A percentile compares a stretch with the other conserved stretches of the same genome.
These are phyloP conservation scores for honey bee (Apis mellifera) DNA, from an alignment of 1,140 invertebrate species.

Conservation along the genomic window DNA sequence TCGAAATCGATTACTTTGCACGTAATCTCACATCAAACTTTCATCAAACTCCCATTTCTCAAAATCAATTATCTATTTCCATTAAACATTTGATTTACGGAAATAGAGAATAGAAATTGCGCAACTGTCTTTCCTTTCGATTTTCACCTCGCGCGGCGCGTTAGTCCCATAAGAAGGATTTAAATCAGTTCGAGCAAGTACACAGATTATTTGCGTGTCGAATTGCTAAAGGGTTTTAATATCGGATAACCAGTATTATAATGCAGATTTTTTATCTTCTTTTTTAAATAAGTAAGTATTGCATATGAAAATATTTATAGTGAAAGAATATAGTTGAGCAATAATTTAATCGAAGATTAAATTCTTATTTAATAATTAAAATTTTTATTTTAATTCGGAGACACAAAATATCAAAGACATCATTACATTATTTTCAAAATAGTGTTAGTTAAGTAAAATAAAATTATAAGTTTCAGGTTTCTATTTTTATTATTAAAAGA, in stretches of 20 bases:
- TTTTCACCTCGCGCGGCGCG: slow-evolving; percentile 17
- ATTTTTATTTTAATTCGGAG: no score
- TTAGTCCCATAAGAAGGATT: slow-evolving; percentile 14
- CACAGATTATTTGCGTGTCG: slow-evolving; percentile 15
- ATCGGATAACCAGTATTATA: slow-evolving; percentile 10
- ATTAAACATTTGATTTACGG: slow-evolving; percentile 9
- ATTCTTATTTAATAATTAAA: no score
- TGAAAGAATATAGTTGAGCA: no score
- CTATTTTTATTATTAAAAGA: no score
- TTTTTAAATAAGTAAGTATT: background rate
- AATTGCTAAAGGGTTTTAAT: slow-evolving; percentile 18
- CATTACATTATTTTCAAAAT: no score
- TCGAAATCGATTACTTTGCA: slow-evolving; percentile 2
- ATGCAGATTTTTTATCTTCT: background rate
- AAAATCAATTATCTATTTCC: slow-evolving; percentile 29
- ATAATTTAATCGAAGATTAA: no score
- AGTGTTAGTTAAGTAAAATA: no score
- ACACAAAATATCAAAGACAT: no score
- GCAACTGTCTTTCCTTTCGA: background rate
- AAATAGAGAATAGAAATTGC: no score
- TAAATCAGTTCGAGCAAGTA: slow-evolving; percentile 29
- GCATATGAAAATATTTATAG: no score
- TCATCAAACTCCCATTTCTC: slow-evolving; percentile 27
- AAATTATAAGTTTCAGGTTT: no score
- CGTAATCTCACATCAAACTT: slow-evolving; percentile 13